Evolutionary conservation across 2,797 vertebrate genomes (phyloP).

Genomic region (Nannoperca australis): DNA sequence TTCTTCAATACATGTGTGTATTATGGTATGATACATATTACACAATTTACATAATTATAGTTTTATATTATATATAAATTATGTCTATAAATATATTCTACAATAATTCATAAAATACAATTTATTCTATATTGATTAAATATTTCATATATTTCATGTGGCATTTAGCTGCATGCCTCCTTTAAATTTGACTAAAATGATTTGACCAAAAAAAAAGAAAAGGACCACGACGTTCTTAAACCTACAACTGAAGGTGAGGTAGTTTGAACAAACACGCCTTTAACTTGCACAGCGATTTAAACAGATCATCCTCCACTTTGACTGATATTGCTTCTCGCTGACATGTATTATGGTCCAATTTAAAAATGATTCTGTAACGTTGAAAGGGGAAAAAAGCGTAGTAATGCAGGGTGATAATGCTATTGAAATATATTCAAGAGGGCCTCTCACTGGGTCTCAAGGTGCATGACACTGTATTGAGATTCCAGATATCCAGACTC

Average conservation of each 20-base stretch:
- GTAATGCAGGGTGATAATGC: conserved; percentile 79
- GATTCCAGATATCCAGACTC: conserved; percentile 82
- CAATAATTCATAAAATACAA: background rate
- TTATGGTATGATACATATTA: background rate
- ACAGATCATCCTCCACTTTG: conserved; percentile 55
- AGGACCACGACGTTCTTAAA: conserved; percentile 7
- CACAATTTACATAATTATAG: conserved; percentile 47
- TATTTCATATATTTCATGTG: conserved; percentile 43
- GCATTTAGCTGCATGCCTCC: background rate
- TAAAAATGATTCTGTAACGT: conserved; percentile 70
- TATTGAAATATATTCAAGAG: conserved; percentile 85
- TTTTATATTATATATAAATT: background rate
- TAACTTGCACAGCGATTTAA: conserved; percentile 40
- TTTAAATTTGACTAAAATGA: conserved; percentile 16
- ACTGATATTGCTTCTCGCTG: conserved; percentile 56
- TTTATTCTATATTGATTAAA: conserved; percentile 33
- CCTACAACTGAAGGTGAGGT: background rate
- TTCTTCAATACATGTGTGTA: background rate
- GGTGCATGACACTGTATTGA: conserved; percentile 84
- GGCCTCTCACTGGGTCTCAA: conserved; percentile 79
- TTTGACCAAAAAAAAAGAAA: conserved; percentile 43
- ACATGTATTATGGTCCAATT: conserved; percentile 69
- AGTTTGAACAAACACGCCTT: conserved; percentile 29
- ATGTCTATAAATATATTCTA: conserved; percentile 31
- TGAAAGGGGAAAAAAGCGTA: conserved; percentile 57